phyloP scores from a whole-genome alignment of 2,888 invertebrate species.

The Apamea monoglypha region DNA sequence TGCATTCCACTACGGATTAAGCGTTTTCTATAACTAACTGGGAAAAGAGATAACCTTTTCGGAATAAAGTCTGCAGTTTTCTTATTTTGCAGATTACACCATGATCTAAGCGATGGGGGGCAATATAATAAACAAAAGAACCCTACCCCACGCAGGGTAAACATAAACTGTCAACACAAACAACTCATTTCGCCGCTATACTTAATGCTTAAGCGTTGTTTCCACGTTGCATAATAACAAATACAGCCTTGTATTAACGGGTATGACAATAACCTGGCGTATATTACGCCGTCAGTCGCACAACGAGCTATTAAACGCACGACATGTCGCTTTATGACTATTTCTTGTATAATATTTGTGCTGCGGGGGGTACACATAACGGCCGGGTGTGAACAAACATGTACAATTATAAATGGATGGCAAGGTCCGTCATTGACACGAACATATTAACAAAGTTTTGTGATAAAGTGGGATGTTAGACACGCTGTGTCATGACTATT shows the following conservation, averaged over 20 bases:
- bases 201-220: conserved; percentile 51
- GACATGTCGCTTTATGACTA: conserved; percentile 65
- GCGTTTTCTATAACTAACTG: background rate
- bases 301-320: conserved; percentile 64
- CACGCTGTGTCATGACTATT: conserved; percentile 32
- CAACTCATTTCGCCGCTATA: conserved; percentile 39
- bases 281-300: conserved; percentile 52
- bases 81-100: background rate
- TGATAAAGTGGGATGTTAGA: conserved; percentile 26
- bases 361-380: conserved; percentile 35
- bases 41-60: background rate
- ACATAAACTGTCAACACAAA: conserved; percentile 31
- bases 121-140: conserved; percentile 30
- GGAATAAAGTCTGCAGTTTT: background rate
- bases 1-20: background rate
- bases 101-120: background rate
- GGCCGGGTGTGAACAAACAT: conserved; percentile 30
- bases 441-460: conserved; percentile 36
- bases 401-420: conserved; percentile 43
- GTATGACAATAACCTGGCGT: conserved; percentile 54
- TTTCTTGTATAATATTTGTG: conserved; percentile 50
- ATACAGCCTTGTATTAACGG: conserved; percentile 54
- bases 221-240: conserved; percentile 54
- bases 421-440: conserved; percentile 35
- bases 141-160: conserved; percentile 1